Evolutionary conservation across 2,797 vertebrate species (phyloP).

Genomic region (Sebastes flavidus): DNA sequence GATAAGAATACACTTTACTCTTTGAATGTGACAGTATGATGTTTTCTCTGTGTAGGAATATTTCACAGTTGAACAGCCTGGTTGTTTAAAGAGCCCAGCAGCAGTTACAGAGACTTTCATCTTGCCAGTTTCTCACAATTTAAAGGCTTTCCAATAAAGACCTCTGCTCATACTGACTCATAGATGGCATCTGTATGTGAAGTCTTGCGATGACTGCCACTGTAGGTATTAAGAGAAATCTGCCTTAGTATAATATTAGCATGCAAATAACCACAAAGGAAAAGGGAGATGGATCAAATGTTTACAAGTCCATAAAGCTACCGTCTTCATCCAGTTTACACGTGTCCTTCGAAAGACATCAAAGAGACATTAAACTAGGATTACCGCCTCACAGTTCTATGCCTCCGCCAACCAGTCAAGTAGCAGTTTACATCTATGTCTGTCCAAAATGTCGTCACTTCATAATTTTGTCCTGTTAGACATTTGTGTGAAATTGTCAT

Average conservation of each 20-base stretch:
- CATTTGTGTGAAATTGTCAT: too few species aligned
- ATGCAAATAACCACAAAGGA: too few species aligned
- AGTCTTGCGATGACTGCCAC: background rate
- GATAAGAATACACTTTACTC: background rate
- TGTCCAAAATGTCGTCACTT: too few species aligned
- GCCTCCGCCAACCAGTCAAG: too few species aligned
- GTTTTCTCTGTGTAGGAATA: background rate
- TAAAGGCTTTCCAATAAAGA: slow-evolving; percentile 49
- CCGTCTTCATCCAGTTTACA: background rate
- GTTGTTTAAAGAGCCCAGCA: background rate
- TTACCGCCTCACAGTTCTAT: accelerated
- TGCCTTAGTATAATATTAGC: too few species aligned
- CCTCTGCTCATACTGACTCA: slow-evolving; percentile 5
- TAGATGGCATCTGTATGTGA: background rate
- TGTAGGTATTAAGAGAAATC: background rate
- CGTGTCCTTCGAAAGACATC: background rate
- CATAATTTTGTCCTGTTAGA: too few species aligned
- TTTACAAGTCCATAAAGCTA: background rate
- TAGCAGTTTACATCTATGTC: too few species aligned
- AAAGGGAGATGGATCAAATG: too few species aligned
- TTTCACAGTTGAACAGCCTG: background rate
- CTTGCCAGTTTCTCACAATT: background rate
- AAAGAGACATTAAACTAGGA: background rate
- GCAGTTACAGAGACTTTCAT: background rate
- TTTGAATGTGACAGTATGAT: slow-evolving; percentile 13